These are phyloP conservation scores for Liopterus haemorrhoidalis DNA, from an alignment of 2,888 invertebrate genomes.

Conservation along the genomic window DNA sequence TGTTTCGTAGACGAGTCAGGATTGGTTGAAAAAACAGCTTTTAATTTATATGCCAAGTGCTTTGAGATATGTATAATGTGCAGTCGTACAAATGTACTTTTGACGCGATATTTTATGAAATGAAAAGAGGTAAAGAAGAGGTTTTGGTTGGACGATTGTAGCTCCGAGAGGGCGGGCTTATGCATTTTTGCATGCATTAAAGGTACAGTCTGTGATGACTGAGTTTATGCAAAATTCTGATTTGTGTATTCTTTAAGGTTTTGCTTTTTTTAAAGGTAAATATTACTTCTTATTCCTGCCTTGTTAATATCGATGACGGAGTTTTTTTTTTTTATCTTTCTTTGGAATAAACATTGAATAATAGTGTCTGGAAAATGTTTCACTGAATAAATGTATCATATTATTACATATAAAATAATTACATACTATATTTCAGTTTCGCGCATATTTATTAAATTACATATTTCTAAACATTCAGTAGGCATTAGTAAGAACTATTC, in stretches of 20 bases:
- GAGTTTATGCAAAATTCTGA: no score
- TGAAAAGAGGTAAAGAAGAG: slow-evolving; percentile 20
- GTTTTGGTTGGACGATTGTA: slow-evolving; percentile 26
- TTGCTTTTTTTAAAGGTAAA: slow-evolving; percentile 11
- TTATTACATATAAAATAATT: no score
- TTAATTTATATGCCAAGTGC: slow-evolving; percentile 42
- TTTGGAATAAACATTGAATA: no score
- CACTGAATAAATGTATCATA: no score
- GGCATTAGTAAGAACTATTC: no score
- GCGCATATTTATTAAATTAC: no score
- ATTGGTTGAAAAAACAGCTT: slow-evolving; percentile 38
- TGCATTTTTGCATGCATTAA: slow-evolving; percentile 25
- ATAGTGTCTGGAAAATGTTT: no score
- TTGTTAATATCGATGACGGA: slow-evolving; percentile 17
- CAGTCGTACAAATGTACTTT: slow-evolving; percentile 41
- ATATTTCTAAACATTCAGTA: no score
- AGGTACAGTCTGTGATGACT: slow-evolving; percentile 18
- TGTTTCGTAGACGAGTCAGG: slow-evolving; percentile 31
- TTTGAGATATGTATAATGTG: slow-evolving; percentile 37
- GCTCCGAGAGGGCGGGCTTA: slow-evolving; percentile 17
- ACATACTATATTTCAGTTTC: no score
- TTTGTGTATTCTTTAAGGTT: no score
- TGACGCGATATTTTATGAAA: slow-evolving; percentile 35
- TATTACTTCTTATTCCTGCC: slow-evolving; percentile 15
- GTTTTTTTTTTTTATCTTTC: no score